Evolutionary conservation across 2,888 invertebrate genomes (phyloP), one percentile per base, ranked within the genome.

Genomic region (Priocnemis perturbator): DNA sequence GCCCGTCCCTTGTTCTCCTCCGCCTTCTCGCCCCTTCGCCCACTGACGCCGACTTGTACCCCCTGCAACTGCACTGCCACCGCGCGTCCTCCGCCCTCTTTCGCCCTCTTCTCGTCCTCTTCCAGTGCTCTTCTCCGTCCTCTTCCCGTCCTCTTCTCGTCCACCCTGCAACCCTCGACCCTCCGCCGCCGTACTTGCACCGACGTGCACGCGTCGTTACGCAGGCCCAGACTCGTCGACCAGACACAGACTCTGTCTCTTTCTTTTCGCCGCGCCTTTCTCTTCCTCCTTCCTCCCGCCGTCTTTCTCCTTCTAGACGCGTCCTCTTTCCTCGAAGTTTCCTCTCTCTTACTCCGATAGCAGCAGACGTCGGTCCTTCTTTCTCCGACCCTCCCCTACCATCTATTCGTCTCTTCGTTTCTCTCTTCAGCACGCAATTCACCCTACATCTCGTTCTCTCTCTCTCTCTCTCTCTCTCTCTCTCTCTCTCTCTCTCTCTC

Each of bases 171-270:
- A 73, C 71, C 71, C 71, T 69, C 63, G 69, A 76, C 76, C 76
- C 76, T 58, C 73, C 76, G 70, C 71, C 77, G 73, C 69, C 78
- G 77, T 79, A 62, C 80, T 74, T 81, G 81, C 83, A 84, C 70
- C 83, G 83, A 79, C 80, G 84, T 85, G 81, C 82, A 85, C 85
- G 87, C 87, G 86, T 86, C 83, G 85, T 86, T 85, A 87, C 87
- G 87, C 87, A 87, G 85, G 83, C 86, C 78, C 86, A 82, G 83
- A 84, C 81, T 73, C 74, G 76, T 74, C 79, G 73, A 81, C 79
- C 73, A 81, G 79, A 80, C 77, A 76, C 71, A 76, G 63, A 70
- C 70, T 20, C 66, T 64, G 64, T 69, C 57, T 55, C 58, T 63
- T 56, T 58, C 65, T 59, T 57, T 17, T 30, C 57, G 19, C 2